phyloP scores from a whole-genome alignment of 2,113 vertebrate genomes.

The Parus major region DNA sequence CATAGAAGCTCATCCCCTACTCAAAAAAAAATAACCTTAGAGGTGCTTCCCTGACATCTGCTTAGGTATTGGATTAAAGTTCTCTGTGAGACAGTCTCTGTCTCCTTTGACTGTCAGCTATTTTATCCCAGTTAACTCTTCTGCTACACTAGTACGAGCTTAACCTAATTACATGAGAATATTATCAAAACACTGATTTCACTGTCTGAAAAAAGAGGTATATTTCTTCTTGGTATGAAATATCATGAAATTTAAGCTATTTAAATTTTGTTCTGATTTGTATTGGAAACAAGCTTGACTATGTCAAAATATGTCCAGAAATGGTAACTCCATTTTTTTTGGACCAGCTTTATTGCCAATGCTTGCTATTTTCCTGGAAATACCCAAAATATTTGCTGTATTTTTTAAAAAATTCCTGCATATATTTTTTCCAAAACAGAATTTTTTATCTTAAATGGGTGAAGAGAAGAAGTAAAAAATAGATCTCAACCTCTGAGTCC shows the following conservation, averaged over 20 bases:
- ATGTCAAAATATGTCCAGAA: neutral
- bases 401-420: neutral
- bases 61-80: neutral
- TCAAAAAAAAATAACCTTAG: neutral
- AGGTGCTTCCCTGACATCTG: too few relatives aligned
- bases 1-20: neutral
- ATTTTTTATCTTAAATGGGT: neutral
- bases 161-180: neutral
- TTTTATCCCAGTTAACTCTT: neutral
- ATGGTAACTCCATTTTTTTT: neutral
- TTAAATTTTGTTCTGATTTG: neutral
- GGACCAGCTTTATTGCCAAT: neutral
- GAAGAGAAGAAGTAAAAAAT: neutral
- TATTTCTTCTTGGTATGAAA: neutral
- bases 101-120: neutral
- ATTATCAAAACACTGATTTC: neutral
- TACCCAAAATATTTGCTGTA: neutral
- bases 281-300: neutral
- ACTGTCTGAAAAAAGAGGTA: neutral
- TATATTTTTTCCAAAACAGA: neutral
- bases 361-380: constrained; percentile 10
- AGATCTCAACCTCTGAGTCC: neutral
- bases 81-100: neutral
- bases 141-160: neutral
- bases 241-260: neutral